Base-by-base conservation (phyloP, 2,113 vertebrate genomes). In the Semicossyphus pulcher region DNA sequence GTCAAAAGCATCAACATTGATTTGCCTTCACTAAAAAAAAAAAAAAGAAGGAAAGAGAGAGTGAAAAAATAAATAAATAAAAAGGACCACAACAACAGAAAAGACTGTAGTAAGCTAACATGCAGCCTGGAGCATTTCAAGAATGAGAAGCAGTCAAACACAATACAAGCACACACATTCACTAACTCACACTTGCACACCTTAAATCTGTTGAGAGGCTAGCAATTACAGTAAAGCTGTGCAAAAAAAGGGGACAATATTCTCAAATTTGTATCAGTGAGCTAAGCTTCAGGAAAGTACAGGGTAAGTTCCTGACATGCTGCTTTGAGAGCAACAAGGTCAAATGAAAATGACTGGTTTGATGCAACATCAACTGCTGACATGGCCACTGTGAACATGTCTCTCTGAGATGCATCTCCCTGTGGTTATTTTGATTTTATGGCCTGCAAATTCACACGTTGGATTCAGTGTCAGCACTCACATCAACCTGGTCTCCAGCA, bases 1-100 rank as follows among this genome's bases (percentile, higher is more conserved):
- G 56, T 86, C 74, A 76, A 72, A 80, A 72, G 47, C 67, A 81
- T 75, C 61, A 75, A 58, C 61, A 76, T 18, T 72, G 80, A 87
- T 87, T 83, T 82, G 14, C 51, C 56, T 67, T 71, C 63, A 18
- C 23, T 5, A 4, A 28, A 52, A 28, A 16, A 52, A 34, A 56
- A 21, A 3, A 6, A 36, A 36, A 36, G 14, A n/a, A 21, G 21
- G 32, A 21, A 34, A 34, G n/a, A 36, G 7, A 36, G 11, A 36
- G 7, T 31, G 8, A 49, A 64, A 49, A 12, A 20, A 11, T 3
- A 60, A 9, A 16, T 3, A 29, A 42, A 14, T 25, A 42, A 10
- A 37, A 34, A 34, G 32, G 32, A 41, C 14, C 5, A 47, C 39
- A 25, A 32, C 25, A 23, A 39, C 21, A 42, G n/a, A 0, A 36